A percentile compares a stretch with the other conserved stretches of the same genome.
Evolutionary conservation across 92 coral and sea anemone genomes (phyloP).

Genomic region (Montipora capitata): DNA sequence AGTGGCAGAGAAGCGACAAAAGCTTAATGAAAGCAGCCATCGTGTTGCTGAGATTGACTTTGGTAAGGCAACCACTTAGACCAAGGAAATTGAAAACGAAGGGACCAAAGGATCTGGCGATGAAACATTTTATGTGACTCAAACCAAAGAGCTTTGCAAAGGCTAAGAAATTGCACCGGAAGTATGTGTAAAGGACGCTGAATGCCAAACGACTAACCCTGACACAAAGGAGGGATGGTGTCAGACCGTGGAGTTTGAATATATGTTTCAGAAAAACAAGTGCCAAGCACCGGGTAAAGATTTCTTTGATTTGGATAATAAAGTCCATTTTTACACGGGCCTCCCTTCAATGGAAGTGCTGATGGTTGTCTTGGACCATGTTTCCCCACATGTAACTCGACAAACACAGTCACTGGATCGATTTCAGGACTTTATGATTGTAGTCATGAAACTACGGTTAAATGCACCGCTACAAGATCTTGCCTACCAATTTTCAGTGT

Average conservation of each 20-base stretch:
- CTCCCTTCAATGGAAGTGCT: no score
- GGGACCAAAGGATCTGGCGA: constrained; percentile 4
- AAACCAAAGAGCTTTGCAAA: not conserved
- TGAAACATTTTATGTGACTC: constrained; percentile 6
- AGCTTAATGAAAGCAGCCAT: constrained; percentile 27
- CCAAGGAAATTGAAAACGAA: not conserved
- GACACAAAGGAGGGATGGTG: constrained; percentile 22
- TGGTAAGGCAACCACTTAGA: constrained; percentile 26
- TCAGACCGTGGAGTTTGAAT: constrained; percentile 59
- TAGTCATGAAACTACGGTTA: constrained; percentile 48
- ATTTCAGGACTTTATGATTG: constrained; percentile 41
- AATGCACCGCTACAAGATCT: constrained; percentile 41
- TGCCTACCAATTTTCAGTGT: not conserved
- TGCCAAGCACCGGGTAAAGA: constrained; percentile 25
- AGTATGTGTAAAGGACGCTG: constrained; percentile 34
- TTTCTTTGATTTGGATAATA: constrained; percentile 22
- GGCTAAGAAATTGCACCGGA: not conserved
- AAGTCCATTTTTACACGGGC: not conserved
- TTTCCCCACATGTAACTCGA: constrained; percentile 36
- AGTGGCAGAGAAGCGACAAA: constrained; percentile 14
- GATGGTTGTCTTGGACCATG: constrained; percentile 30
- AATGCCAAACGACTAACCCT: constrained; percentile 17
- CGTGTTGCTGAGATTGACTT: constrained; percentile 38
- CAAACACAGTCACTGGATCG: not conserved
- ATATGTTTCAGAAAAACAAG: constrained; percentile 32